Percentiles rank a stretch among this genome's conserved stretches.
These are phyloP conservation scores for Ptilodon capucinus DNA, from an alignment of 2,888 invertebrate genomes.

Conservation along the genomic window DNA sequence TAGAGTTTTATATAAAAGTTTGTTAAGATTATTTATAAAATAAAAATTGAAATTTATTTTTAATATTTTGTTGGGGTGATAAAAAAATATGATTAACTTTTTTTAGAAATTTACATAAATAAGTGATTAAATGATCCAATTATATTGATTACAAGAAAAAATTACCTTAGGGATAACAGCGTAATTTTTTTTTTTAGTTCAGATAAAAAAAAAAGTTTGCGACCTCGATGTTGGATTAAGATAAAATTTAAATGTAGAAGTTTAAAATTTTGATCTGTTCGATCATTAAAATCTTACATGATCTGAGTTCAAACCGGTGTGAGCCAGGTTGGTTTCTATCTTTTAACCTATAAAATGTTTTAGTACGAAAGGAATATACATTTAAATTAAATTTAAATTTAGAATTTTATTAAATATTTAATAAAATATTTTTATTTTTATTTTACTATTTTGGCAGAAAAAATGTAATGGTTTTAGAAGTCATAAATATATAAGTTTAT, in stretches of 20 bases:
- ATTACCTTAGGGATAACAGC: constrained; percentile 94
- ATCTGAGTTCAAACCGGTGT: constrained; percentile 95
- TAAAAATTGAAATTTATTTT: constrained; percentile 44
- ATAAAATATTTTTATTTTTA: constrained; percentile 9
- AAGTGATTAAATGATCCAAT: constrained; percentile 80
- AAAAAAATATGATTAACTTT: constrained; percentile 83
- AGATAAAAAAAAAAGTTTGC: constrained; percentile 88
- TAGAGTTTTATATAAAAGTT: constrained; percentile 84
- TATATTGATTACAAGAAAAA: constrained; percentile 85
- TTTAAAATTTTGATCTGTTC: constrained; percentile 89
- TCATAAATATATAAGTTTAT: constrained; percentile 80
- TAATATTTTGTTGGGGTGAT: constrained; percentile 86
- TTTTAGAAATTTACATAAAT: constrained; percentile 57
- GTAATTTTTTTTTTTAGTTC: constrained; percentile 90
- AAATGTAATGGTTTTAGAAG: constrained; percentile 88
- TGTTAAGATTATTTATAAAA: constrained; percentile 54
- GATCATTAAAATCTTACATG: constrained; percentile 92
- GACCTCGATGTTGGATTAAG: constrained; percentile 96
- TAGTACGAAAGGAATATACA: constrained; percentile 91
- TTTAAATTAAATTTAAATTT: constrained; percentile 73
- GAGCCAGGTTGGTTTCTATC: constrained; percentile 94
- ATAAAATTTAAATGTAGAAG: constrained; percentile 85
- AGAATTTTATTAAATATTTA: constrained; percentile 49
- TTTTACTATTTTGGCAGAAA: constrained; percentile 84
- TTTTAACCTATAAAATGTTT: constrained; percentile 82